Base-by-base conservation (phyloP, 2,888 invertebrate genomes). In the Caenorhabditis sulstoni region DNA sequence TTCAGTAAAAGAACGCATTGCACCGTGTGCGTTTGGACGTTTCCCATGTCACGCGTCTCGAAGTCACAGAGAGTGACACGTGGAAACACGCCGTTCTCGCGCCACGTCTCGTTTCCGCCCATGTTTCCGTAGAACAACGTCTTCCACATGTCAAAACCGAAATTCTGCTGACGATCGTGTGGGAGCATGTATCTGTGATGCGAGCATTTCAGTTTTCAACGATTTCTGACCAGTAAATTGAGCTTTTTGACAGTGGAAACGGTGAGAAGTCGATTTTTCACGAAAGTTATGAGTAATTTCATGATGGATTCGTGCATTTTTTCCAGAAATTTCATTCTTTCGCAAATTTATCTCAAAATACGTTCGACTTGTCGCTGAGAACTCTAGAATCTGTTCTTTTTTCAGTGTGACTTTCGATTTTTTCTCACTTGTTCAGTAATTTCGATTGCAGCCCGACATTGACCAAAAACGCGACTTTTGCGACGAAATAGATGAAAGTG, bases 51-150 rank as follows among this genome's bases (percentile, higher is more conserved):
- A 20, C 90, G 84, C 0, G 89, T 87, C 87, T 89, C 59, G 45
- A 90, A 90, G 75, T 90, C 89, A 67, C 90, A 90, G n/a, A 90
- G 78, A 1, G 90, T 87, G 9, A 90, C 90, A 22, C 90, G 73
- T 1, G 89, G 89, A 71, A 89, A 89, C 44, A 90, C 75, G 23
- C 88, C 89, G 50, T 79, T 87, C 45, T 88, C 86, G 45, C 85
- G 78, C 89, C 89, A 90, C 1, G 89, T 88, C 9, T 82, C 75
- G 53, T 88, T 88, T 12, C 88, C 87, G 8, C 39, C 52, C 8
- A 39, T n/a, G 22, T 85, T 83, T 2, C 59, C 64, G 23, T 57
- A 57, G 44, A 84, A 79, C 12, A 90, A 59, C 49, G 78, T 71
- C 16, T 77, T 70, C 86, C 87, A 86, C 35, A 85, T 82, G 53